These are phyloP conservation scores for Gobionotothen gibberifrons DNA, from an alignment of 2,797 vertebrate species.

Conservation along the genomic window DNA sequence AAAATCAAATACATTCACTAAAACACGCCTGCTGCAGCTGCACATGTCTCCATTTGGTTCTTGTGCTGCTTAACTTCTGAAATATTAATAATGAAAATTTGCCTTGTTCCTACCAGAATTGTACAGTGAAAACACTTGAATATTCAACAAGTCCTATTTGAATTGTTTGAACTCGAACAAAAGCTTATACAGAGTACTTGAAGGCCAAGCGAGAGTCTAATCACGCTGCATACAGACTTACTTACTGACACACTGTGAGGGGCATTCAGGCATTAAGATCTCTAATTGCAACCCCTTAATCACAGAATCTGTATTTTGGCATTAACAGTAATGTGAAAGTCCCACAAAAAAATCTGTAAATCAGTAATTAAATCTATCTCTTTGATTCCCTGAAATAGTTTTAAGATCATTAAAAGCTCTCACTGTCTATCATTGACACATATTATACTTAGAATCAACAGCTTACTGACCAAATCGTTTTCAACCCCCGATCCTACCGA, in stretches of 20 bases:
- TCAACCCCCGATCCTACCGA: too few relatives aligned
- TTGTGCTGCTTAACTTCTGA: neutral
- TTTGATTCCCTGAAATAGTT: too few relatives aligned
- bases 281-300: slow-evolving; percentile 8
- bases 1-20: slow-evolving; percentile 1
- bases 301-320: slow-evolving; percentile 12
- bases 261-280: neutral
- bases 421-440: too few relatives aligned
- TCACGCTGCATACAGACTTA: neutral
- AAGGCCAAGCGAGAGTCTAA: slow-evolving; percentile 6
- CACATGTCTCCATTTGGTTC: neutral
- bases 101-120: neutral
- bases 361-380: too few relatives aligned
- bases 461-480: too few relatives aligned
- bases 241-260: slow-evolving; percentile 15
- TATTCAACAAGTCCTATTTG: slow-evolving; percentile 6
- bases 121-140: neutral
- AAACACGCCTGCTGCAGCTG: neutral
- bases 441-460: too few relatives aligned
- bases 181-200: slow-evolving; percentile 15
- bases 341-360: too few relatives aligned
- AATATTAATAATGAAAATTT: neutral
- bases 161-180: slow-evolving; percentile 22
- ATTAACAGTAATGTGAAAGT: neutral
- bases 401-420: too few relatives aligned